Conservation (phyloP, 2,888 invertebrate species). For the Lissonota sp. region DNA sequence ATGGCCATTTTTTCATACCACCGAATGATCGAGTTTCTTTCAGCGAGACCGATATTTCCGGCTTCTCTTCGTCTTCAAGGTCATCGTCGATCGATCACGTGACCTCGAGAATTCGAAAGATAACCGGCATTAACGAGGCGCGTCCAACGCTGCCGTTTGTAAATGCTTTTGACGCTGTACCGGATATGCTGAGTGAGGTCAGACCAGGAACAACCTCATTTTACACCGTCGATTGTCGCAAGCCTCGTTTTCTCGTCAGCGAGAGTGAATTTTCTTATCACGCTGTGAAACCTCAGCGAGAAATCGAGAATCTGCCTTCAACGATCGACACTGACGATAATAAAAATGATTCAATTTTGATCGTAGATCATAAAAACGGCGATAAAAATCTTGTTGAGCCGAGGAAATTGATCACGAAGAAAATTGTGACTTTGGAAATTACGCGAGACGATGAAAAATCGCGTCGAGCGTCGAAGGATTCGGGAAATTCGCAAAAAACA, state of each 20-base stretch:
- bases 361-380: not conserved
- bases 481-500: constrained; percentile 32
- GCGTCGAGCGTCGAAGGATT: not conserved
- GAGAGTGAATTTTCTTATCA: constrained; percentile 52
- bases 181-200: constrained; percentile 54
- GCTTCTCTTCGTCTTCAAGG: not conserved
- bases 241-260: constrained; percentile 24
- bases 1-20: constrained; percentile 20
- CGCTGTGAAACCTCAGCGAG: constrained; percentile 21
- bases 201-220: constrained; percentile 30
- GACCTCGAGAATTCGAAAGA: not conserved
- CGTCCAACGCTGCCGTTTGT: constrained; percentile 28
- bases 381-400: not conserved
- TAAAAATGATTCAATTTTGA: constrained; percentile 8
- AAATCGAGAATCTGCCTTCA: not conserved
- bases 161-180: constrained; percentile 58
- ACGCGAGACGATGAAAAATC: not conserved
- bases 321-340: not conserved
- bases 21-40: constrained; percentile 21
- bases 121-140: not conserved
- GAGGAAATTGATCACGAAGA: constrained; percentile 10
- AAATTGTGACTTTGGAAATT: constrained; percentile 2
- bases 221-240: constrained; percentile 13
- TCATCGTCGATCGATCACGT: constrained; percentile 21
- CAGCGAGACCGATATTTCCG: constrained; percentile 2